A percentile compares a stretch with the other conserved stretches of the same genome.
phyloP scores from a whole-genome alignment of 2,888 invertebrate genomes.

The Callimorpha dominula region DNA sequence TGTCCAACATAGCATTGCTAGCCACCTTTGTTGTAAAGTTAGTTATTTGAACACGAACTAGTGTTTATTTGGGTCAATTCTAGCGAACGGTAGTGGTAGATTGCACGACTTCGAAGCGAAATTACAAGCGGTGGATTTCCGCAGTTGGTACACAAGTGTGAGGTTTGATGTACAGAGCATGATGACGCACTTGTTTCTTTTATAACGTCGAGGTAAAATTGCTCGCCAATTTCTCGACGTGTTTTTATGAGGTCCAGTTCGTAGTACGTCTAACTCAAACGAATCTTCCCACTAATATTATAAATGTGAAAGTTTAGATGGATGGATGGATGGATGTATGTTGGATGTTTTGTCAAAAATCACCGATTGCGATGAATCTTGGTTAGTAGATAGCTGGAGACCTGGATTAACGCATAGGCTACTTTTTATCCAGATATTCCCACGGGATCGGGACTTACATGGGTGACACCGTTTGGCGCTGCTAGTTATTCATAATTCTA shows the following conservation, averaged over 20 bases:
- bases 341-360: too few species aligned
- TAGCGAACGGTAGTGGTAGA: constrained; percentile 40
- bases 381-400: too few species aligned
- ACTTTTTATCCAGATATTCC: too few species aligned
- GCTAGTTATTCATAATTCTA: constrained; percentile 13
- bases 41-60: constrained; percentile 49
- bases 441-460: too few species aligned
- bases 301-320: too few species aligned
- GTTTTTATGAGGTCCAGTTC: constrained; percentile 37
- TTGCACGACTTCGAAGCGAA: constrained; percentile 53
- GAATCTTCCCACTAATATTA: too few species aligned
- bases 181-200: constrained; percentile 45
- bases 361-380: too few species aligned
- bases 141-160: constrained; percentile 30
- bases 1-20: constrained; percentile 27
- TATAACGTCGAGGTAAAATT: constrained; percentile 24
- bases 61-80: constrained; percentile 68
- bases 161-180: constrained; percentile 23
- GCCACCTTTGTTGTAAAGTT: constrained; percentile 38
- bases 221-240: constrained; percentile 23
- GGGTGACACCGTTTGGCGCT: too few species aligned
- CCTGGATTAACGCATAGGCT: too few species aligned
- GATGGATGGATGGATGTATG: too few species aligned
- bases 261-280: constrained; percentile 18
- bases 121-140: constrained; percentile 43